Base-by-base conservation (phyloP, 1,140 invertebrate genomes). In the Drosophila asahinai region DNA sequence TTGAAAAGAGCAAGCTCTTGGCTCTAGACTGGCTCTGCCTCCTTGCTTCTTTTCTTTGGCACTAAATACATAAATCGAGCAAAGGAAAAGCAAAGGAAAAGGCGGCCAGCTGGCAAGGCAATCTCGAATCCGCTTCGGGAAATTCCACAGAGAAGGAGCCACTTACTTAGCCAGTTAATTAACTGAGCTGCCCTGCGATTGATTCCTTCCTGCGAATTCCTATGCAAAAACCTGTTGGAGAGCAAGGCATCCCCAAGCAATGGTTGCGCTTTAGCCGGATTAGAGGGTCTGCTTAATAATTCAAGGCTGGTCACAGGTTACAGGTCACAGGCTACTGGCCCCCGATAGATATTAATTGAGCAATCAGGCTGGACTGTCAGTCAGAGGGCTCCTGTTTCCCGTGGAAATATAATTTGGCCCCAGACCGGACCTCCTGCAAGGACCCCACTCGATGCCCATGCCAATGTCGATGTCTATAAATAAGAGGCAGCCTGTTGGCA, bases 21-120 rank as follows among this genome's bases (percentile, higher is more conserved):
- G 59, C 45, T 33, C 22, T 30, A 22, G 30, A 19, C n/a, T 80
- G 17, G 45, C 36, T 63, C n/a, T 80, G 17, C 40, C 36, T 63
- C 4, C 15, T 25, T 3, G 33, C 42, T 33, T 8, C 15, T 22
- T 80, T 15, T 33, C 36, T 55, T 38, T 60, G 12, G 71, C 64
- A 57, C 61, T 82, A 77, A 81, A 71, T 43, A 79, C 67, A 82
- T 82, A 79, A 82, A 83, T 83, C 80, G 80, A 71, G 49, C 48
- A 72, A 64, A 9, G n/a, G 45, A 43, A 60, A 55, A 79, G 54
- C 49, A 77, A 72, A 38, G 45, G 38, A n/a, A 42, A 61, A 36
- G 30, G 38, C 77, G 36, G 5, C 48, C 42, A 6, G 54, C 40
- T 25, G 22, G 65, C 45, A 45, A 11, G 61, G 36, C 55, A 49